These are phyloP conservation scores for Cydia pomonella DNA, from an alignment of 1,140 invertebrate genomes.

Conservation along the genomic window DNA sequence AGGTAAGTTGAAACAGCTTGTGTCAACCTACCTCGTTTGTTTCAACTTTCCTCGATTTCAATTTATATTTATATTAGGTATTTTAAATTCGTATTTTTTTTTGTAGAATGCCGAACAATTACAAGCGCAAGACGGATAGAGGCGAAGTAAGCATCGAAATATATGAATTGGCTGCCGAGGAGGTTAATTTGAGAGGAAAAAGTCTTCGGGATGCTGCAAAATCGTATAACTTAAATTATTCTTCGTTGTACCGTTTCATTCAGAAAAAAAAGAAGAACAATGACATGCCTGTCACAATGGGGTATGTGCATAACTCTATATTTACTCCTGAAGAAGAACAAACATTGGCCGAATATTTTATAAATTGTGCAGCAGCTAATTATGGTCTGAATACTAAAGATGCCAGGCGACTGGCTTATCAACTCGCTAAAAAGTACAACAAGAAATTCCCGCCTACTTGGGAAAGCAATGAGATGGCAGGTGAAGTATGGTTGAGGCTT, in stretches of 20 bases:
- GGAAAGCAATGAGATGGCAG: constrained; percentile 1
- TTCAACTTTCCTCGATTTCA: background rate
- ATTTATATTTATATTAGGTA: too few species aligned
- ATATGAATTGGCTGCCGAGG: constrained; percentile 41
- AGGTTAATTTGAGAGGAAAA: constrained; percentile 39
- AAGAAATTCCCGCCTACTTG: constrained; percentile 3
- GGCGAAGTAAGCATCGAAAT: constrained; percentile 42
- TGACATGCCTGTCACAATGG: background rate
- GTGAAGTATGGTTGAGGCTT: constrained; percentile 11
- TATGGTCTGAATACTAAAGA: constrained; percentile 25
- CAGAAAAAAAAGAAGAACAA: too few species aligned
- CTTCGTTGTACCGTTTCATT: too few species aligned
- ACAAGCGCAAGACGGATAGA: constrained; percentile 36
- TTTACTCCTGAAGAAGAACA: background rate
- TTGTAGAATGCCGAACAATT: background rate
- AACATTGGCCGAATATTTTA: background rate
- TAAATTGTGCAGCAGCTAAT: background rate
- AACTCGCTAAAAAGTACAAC: constrained; percentile 2
- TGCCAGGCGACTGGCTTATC: background rate
- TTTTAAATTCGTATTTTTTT: background rate
- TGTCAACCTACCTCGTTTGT: background rate
- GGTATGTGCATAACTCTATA: background rate
- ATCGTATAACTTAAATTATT: too few species aligned
- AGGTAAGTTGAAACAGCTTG: background rate
- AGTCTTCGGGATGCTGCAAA: constrained; percentile 39